phyloP scores from a whole-genome alignment of 2,888 invertebrate species.

The Polylopha cassiicola region DNA sequence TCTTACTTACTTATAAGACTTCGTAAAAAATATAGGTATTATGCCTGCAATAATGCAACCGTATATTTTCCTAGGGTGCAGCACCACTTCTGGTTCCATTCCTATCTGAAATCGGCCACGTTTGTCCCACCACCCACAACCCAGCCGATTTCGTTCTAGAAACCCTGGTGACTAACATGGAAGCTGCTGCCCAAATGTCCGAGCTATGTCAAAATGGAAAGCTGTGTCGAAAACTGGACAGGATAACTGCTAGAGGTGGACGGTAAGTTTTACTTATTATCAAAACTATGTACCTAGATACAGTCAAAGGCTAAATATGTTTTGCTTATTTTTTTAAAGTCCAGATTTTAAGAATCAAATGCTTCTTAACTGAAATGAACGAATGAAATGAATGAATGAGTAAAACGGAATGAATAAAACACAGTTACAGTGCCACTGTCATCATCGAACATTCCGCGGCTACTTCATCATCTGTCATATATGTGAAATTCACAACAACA shows the following conservation, averaged over 20 bases:
- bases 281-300: slow-evolving; percentile 8
- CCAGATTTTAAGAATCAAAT: no score
- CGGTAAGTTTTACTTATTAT: slow-evolving; percentile 37
- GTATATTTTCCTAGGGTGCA: slow-evolving; percentile 77
- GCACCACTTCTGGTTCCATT: slow-evolving; percentile 83
- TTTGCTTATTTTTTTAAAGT: no score
- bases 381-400: no score
- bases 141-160: slow-evolving; percentile 84
- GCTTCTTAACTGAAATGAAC: no score
- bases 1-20: no score
- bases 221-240: slow-evolving; percentile 52
- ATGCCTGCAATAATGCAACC: slow-evolving; percentile 5
- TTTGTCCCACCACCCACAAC: slow-evolving; percentile 87
- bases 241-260: slow-evolving; percentile 53
- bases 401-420: no score
- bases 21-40: slow-evolving; percentile 3
- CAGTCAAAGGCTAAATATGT: no score
- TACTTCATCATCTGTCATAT: no score
- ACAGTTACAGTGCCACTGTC: no score
- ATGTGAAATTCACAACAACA: no score
- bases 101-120: slow-evolving; percentile 78
- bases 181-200: slow-evolving; percentile 52
- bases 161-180: slow-evolving; percentile 44
- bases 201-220: slow-evolving; percentile 66
- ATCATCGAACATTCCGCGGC: no score